Percentiles rank a stretch among this genome's conserved stretches.
Evolutionary conservation across 2,888 invertebrate genomes (phyloP).

Genomic region (Cynaeus angustus): DNA sequence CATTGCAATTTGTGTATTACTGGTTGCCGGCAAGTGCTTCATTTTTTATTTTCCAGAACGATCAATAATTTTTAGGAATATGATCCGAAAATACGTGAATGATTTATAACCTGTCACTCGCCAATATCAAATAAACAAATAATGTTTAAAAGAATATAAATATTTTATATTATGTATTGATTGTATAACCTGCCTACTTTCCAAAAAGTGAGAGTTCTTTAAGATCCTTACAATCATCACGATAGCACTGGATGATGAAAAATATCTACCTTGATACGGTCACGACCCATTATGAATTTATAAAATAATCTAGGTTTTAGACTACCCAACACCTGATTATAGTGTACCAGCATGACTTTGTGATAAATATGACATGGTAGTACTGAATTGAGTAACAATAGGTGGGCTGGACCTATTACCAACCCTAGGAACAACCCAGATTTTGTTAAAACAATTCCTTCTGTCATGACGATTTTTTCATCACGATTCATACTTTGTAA

Average conservation of each 20-base stretch:
- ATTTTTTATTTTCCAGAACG: not conserved
- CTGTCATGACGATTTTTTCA: conserved; percentile 25
- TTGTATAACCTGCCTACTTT: conserved; percentile 55
- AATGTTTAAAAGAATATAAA: conserved; percentile 53
- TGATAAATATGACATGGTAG: conserved; percentile 28
- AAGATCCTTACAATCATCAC: conserved; percentile 54
- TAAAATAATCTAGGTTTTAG: conserved; percentile 55
- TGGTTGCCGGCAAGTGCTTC: conserved; percentile 16
- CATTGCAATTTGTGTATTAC: conserved; percentile 20
- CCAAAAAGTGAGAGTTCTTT: conserved; percentile 60
- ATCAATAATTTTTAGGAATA: too few species aligned
- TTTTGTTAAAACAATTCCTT: conserved; percentile 20
- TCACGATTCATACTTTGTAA: conserved; percentile 33
- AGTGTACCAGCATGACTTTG: conserved; percentile 37
- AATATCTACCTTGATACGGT: conserved; percentile 63
- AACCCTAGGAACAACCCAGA: conserved; percentile 21
- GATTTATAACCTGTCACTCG: too few species aligned
- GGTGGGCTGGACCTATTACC: conserved; percentile 3
- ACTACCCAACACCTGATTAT: conserved; percentile 55
- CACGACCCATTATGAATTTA: conserved; percentile 60
- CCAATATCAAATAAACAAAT: conserved; percentile 36
- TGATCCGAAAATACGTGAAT: too few species aligned
- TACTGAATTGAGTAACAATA: conserved; percentile 32
- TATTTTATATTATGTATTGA: conserved; percentile 52
- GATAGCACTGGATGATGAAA: conserved; percentile 58